Percentiles rank a stretch among this genome's conserved stretches.
phyloP scores from a whole-genome alignment of 1,140 invertebrate species.

The Micrasema minimum region DNA sequence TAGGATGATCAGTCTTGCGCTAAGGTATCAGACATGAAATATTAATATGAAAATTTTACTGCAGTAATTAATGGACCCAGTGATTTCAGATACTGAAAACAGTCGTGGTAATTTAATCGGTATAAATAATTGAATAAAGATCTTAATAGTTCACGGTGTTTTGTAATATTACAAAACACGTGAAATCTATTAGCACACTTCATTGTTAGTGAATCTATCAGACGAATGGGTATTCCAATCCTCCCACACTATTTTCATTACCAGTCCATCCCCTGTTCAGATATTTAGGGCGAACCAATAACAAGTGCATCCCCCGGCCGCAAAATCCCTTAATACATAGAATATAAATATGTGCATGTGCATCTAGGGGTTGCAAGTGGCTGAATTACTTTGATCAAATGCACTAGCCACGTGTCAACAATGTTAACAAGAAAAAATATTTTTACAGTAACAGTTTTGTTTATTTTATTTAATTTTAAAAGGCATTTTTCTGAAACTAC shows the following conservation, averaged over 20 bases:
- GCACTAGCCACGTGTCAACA: constrained; percentile 7
- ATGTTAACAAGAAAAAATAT: not conserved
- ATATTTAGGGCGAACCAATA: constrained; percentile 24
- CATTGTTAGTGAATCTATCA: constrained; percentile 6
- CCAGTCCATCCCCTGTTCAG: not conserved
- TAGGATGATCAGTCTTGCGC: too few relatives aligned
- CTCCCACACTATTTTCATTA: constrained; percentile 15
- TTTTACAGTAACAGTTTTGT: not conserved
- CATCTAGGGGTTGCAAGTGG: constrained; percentile 9
- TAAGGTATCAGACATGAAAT: too few relatives aligned
- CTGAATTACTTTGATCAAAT: not conserved
- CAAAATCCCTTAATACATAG: constrained; percentile 25
- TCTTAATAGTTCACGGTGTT: too few relatives aligned
- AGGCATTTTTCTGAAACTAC: too few relatives aligned
- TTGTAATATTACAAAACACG: not conserved
- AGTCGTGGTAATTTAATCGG: too few relatives aligned
- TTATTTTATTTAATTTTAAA: not conserved
- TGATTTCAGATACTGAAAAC: too few relatives aligned
- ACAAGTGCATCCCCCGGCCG: constrained; percentile 24
- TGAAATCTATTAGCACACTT: constrained; percentile 14
- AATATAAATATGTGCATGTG: too few relatives aligned
- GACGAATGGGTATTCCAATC: not conserved
- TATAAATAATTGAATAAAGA: too few relatives aligned
- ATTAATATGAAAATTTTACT: too few relatives aligned
- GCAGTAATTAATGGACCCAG: too few relatives aligned